These are phyloP conservation scores for Epicauta chinensis DNA, from an alignment of 1,140 invertebrate genomes.

Conservation along the genomic window DNA sequence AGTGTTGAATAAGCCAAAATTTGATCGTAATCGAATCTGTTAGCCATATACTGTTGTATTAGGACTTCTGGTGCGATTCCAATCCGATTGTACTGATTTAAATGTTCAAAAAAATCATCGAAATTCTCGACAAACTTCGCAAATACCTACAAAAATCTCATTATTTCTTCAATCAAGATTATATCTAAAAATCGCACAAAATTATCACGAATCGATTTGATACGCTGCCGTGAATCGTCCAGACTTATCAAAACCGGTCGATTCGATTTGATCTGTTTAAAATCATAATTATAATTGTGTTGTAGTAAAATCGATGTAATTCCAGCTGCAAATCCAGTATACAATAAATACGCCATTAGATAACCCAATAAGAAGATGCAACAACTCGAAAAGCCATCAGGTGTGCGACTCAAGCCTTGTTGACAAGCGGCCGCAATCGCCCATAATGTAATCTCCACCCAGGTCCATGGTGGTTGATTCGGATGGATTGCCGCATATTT, in stretches of 20 bases:
- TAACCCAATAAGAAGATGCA: slow-evolving; percentile 33
- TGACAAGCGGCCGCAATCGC: slow-evolving; percentile 35
- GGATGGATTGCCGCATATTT: slow-evolving; percentile 23
- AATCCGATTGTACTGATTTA: slow-evolving; percentile 19
- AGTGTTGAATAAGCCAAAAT: slow-evolving; percentile 2
- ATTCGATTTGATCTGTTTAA: neutral
- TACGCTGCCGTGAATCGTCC: neutral
- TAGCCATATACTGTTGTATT: slow-evolving; percentile 15
- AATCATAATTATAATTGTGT: neutral
- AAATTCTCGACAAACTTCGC: slow-evolving; percentile 13
- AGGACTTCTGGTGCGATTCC: slow-evolving; percentile 21
- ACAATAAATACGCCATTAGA: slow-evolving; percentile 31
- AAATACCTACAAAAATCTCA: slow-evolving; percentile 12
- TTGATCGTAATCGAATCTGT: slow-evolving; percentile 1
- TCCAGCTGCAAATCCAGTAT: slow-evolving; percentile 34
- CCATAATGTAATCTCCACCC: slow-evolving; percentile 34
- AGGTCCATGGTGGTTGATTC: slow-evolving; percentile 26
- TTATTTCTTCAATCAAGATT: neutral
- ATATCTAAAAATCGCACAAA: neutral
- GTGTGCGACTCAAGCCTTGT: slow-evolving; percentile 32
- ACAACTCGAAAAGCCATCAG: slow-evolving; percentile 28
- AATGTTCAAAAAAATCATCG: slow-evolving; percentile 11
- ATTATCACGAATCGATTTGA: neutral
- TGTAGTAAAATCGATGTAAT: slow-evolving; percentile 33
- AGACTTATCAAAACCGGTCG: neutral